Evolutionary conservation across 2,888 invertebrate genomes (phyloP).

Genomic region (Tinea semifulvella): DNA sequence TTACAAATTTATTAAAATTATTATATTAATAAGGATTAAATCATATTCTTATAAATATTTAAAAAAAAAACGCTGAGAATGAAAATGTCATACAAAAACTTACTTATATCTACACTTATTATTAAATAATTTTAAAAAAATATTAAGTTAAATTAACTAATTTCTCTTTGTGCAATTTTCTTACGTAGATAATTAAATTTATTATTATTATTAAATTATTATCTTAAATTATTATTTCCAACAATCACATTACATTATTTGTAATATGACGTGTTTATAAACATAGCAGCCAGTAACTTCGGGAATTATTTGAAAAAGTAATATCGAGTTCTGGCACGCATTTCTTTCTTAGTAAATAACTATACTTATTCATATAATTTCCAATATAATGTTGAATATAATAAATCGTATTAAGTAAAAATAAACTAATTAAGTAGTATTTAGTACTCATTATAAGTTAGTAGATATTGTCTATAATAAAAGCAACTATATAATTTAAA

Average conservation of each 20-base stretch:
- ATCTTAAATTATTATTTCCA: constrained; percentile 3
- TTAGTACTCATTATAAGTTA: too few relatives aligned
- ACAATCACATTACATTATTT: constrained; percentile 1
- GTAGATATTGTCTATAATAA: too few relatives aligned
- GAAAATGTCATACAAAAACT: constrained; percentile 47
- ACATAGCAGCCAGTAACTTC: background rate
- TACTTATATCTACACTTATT: constrained; percentile 1
- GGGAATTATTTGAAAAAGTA: background rate
- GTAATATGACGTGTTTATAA: background rate
- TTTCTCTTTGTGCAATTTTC: constrained; percentile 10
- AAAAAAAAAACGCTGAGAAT: constrained; percentile 25
- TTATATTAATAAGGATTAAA: too few relatives aligned
- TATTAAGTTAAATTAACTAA: constrained; percentile 1
- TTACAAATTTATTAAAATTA: constrained; percentile 13
- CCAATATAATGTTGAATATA: too few relatives aligned
- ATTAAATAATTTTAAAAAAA: background rate
- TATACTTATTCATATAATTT: too few relatives aligned
- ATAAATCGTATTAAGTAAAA: too few relatives aligned
- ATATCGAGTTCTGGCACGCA: background rate
- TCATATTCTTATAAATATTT: constrained; percentile 22
- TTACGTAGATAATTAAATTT: background rate
- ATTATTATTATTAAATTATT: background rate
- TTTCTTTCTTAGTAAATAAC: too few relatives aligned
- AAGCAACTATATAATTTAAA: too few relatives aligned
- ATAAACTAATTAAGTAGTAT: too few relatives aligned